Evolutionary conservation across 2,113 vertebrate species (phyloP), one percentile per base, ranked within the genome.

Genomic region (Pituophis catenifer): DNA sequence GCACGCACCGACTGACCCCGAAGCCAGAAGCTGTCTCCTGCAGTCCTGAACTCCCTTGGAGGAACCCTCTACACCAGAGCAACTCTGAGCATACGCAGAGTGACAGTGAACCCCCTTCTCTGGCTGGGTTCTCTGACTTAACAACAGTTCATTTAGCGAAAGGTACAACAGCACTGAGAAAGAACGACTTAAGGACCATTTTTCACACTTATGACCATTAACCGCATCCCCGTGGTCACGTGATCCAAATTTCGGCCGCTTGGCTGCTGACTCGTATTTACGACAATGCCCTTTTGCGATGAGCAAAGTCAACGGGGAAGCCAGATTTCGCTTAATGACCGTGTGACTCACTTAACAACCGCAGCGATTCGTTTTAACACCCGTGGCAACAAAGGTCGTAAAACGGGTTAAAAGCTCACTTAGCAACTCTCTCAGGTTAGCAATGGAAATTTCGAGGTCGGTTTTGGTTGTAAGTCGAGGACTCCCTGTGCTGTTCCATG

Each of bases 1-100:
- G 59, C 26, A 29, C 10, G 0, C 26, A 29, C n/a, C 13, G 0
- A 75, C n/a, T 8, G 13, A 75, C n/a, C 1, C n/a, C 0, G 70
- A 75, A 33, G 13, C 2, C 62, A 65, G 26, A 65, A 26, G 26
- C 11, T 26, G 4, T 1, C 62, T n/a, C n/a, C 70, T 17, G 70
- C 6, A 1, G 6, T 3, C n/a, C n/a, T 75, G 13, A 38, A 8
- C 15, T 38, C 70, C 65, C n/a, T 48, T 48, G 44, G 44, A 48
- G 44, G 44, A 48, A 4, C 44, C 44, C 44, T 48, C 6, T 17
- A 1, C 7, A 13, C 6, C 2, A 33, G 70, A 19, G 52, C 17
- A 10, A 7, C 89, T 62, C 58, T 90, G 58, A 65, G 44, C 89
- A 90, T 65, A 12, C 0, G 1, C 57, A 62, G 23, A 48, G 5